Base-by-base conservation (phyloP, 2,888 invertebrate species). In the Ctenicera cuprea region DNA sequence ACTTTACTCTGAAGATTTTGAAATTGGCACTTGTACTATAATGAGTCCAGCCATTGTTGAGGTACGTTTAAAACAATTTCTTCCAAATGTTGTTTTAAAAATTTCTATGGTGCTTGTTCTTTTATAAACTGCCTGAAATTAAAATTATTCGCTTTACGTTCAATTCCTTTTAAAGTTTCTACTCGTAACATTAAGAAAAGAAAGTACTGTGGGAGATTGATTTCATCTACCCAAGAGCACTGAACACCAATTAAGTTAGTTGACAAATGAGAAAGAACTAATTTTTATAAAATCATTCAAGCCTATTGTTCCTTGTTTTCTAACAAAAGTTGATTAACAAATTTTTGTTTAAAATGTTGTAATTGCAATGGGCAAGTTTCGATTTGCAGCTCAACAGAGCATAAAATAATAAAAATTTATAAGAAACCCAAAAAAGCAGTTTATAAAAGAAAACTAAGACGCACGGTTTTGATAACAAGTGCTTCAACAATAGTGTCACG, bases 401-500 rank as follows among this genome's bases (percentile, higher is more conserved):
- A 22, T 54, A 30, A 37, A 59, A 59, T 38, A 38, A 45, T 26
- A 43, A 12, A 20, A 26, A 38, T 59, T 59, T 38, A 20, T 38
- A 3, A 18, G n/a, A 62, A 43, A 38, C n/a, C 14, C 18, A 18
- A 45, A 18, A 18, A 22, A 43, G 62, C 62, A 62, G 30, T 45
- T 69, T 59, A 62, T 61, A 74, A 66, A 61, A 71, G 48, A 65
- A 48, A 74, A 67, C 22, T 65, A 38, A 65, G 30, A 52, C 64
- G 61, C 72, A 64, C 72, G 64, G n/a, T 73, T 71, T 72, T 67
- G 57, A 26, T 70, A 73, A 73, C 48, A 73, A 77, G 71, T 77
- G 77, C 71, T 77, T 73, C 74, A 78, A 78, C 76, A 77, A 78
- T 78, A 78, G 72, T 77, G 78, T 76, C 77, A 74, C 78, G 78